phyloP scores from a whole-genome alignment of 1,140 invertebrate species.

The Theocolax elegans region DNA sequence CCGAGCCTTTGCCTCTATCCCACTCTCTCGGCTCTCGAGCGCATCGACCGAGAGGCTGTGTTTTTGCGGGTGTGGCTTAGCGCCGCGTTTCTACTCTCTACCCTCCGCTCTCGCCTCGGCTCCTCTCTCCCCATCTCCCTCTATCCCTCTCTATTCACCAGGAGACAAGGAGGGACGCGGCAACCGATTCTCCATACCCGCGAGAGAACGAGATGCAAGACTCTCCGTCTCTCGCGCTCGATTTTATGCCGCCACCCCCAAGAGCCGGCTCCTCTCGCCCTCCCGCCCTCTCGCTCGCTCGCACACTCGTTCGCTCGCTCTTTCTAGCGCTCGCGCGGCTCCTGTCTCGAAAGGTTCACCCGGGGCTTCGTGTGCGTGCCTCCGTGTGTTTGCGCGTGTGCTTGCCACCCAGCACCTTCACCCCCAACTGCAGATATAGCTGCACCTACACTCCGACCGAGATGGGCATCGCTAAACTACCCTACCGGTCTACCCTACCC shows the following conservation, averaged over 20 bases:
- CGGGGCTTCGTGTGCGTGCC: neutral
- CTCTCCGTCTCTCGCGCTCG: conserved; percentile 37
- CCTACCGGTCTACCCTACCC: too few species aligned
- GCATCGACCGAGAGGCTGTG: conserved; percentile 54
- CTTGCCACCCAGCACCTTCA: conserved; percentile 27
- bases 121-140: conserved; percentile 12
- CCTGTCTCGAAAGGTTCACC: conserved; percentile 14
- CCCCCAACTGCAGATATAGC: conserved; percentile 9
- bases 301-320: neutral
- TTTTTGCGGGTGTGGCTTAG: conserved; percentile 67
- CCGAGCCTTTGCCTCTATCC: neutral
- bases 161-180: conserved; percentile 42
- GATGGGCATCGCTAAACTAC: too few species aligned
- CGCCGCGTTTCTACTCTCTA: conserved; percentile 40
- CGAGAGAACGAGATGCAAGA: conserved; percentile 3
- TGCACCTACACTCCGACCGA: too few species aligned
- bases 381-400: neutral
- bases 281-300: conserved; percentile 5
- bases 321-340: neutral
- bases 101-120: neutral
- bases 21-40: conserved; percentile 28
- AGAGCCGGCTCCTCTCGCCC: conserved; percentile 6
- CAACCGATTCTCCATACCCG: conserved; percentile 4
- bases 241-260: conserved; percentile 23
- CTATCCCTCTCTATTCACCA: neutral